These are phyloP conservation scores for Hypena proboscidalis DNA, from an alignment of 2,888 invertebrate species.

Conservation along the genomic window DNA sequence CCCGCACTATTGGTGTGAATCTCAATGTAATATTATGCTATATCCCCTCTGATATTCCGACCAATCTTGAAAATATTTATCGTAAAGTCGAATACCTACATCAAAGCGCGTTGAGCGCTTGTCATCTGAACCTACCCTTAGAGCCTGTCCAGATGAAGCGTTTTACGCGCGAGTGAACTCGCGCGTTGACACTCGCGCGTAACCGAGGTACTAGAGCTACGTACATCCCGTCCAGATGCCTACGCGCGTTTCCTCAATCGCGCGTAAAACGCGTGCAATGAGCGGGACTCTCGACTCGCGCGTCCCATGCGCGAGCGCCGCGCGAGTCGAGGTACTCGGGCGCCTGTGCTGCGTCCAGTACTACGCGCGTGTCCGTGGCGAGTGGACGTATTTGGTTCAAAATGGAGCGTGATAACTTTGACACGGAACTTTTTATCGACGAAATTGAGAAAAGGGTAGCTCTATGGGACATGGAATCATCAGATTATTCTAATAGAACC, in stretches of 20 bases:
- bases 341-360: conserved; percentile 13
- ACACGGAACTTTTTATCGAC: conserved; percentile 25
- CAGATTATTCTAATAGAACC: conserved; percentile 22
- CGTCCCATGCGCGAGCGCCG: conserved; percentile 2
- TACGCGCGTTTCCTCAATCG: conserved; percentile 1
- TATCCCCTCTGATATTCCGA: no score
- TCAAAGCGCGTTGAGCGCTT: no score
- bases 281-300: conserved; percentile 5
- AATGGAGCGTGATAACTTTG: conserved; percentile 9
- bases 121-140: no score
- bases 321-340: conserved; percentile 17
- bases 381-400: conserved; percentile 12
- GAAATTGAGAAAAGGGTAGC: conserved; percentile 19
- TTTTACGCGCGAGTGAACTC: conserved; percentile 4
- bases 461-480: conserved; percentile 23
- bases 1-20: no score
- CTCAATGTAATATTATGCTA: no score
- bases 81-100: no score
- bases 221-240: conserved; percentile 1
- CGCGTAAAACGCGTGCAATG: conserved; percentile 7
- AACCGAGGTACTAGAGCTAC: not conserved
- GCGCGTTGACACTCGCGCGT: conserved; percentile 12
- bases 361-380: conserved; percentile 12
- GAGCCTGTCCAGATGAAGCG: conserved; percentile 14
- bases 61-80: no score